Evolutionary conservation across 2,797 vertebrate genomes (phyloP).

Genomic region (Rousettus madagascariensis): DNA sequence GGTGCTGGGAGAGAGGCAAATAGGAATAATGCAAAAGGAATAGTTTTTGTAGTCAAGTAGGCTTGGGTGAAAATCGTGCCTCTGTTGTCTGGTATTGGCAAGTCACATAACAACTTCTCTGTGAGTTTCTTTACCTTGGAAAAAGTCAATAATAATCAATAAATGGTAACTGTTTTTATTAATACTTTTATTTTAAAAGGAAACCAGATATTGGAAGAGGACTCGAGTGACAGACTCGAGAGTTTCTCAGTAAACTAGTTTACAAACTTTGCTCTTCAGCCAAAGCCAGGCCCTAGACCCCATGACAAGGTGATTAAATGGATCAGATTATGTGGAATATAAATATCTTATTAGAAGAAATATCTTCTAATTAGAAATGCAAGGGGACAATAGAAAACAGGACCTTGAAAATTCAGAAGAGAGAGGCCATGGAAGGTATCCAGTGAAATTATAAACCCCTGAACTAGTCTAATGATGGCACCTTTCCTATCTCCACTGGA

Average conservation of each 20-base stretch:
- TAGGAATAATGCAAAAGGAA: background rate
- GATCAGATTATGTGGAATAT: background rate
- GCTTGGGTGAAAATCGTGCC: background rate
- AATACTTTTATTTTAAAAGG: background rate
- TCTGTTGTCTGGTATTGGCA: background rate
- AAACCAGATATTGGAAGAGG: background rate
- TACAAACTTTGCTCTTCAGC: background rate
- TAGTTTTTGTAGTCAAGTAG: background rate
- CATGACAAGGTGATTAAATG: background rate
- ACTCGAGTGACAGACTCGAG: no score
- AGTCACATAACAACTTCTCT: background rate
- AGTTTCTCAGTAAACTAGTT: background rate
- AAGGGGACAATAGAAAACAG: background rate
- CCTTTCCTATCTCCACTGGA: background rate
- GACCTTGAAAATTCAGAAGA: background rate
- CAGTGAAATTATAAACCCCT: background rate
- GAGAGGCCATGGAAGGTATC: background rate
- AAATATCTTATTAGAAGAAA: background rate
- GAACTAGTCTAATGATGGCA: background rate
- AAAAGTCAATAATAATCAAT: background rate
- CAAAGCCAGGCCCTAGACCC: background rate
- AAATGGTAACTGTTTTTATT: background rate
- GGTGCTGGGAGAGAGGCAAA: no score
- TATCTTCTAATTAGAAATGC: background rate
- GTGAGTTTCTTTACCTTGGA: background rate